Evolutionary conservation across 2,113 vertebrate species (phyloP), one percentile per base, ranked within the genome.

Genomic region (Sphaerodactylus townsendi): DNA sequence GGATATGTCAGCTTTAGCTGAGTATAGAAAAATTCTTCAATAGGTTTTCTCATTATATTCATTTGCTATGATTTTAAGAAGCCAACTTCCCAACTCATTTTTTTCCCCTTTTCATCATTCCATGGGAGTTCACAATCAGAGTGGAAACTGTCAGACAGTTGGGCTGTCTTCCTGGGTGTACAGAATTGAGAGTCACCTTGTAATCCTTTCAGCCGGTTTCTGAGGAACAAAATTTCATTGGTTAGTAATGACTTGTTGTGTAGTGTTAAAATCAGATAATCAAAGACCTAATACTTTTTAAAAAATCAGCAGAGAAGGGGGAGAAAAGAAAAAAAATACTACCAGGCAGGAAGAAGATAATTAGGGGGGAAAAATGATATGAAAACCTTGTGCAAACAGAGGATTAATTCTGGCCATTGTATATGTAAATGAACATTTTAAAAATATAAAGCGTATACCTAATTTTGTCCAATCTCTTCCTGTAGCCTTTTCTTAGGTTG

Each of bases 391-490:
- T 56, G 81, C 77, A 75, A 13, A 73, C 0, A 0, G 84, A 82
- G 88, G 92, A 94, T 93, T 94, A 94, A 83, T 83, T 81, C 84
- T 6, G 68, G 72, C 88, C 83, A 86, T 90, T 90, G 90, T 89
- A 90, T 93, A 92, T 93, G 92, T 92, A 94, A 94, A 94, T 92
- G 35, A 91, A 86, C 81, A n/a, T 87, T 90, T 91, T 83, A 92
- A 90, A 84, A 74, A 85, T 65, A 85, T 65, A 86, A 81, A 87
- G 82, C 89, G 90, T 93, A 79, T 89, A 81, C 85, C 82, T 81
- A 69, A 59, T 85, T 79, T 13, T 3, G 56, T 21, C 65, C 50
- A 72, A n/a, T 17, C 1, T 19, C 70, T 33, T 30, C 62, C 23
- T 65, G 81, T 80, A 9, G 83, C 80, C 89, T 72, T 56, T 87